Percentiles rank a stretch among this genome's conserved stretches.
These are phyloP conservation scores for Neoascia interrupta DNA, from an alignment of 2,888 invertebrate genomes.

Conservation along the genomic window DNA sequence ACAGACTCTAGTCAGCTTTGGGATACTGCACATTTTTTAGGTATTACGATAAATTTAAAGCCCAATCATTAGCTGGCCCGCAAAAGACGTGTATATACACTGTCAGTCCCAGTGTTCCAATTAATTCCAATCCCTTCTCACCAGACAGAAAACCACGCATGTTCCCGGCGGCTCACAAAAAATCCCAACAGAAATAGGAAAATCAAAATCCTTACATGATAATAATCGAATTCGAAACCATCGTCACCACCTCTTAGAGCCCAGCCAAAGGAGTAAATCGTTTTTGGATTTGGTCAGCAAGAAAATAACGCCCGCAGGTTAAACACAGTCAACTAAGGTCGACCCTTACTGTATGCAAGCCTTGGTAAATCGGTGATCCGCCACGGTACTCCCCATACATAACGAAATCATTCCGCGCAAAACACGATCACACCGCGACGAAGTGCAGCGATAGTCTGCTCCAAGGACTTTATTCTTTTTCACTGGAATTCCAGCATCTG, in stretches of 20 bases:
- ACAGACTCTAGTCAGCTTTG: no score
- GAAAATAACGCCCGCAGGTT: conserved; percentile 42
- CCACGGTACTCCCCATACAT: conserved; percentile 56
- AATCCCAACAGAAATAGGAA: neutral
- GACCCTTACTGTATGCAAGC: conserved; percentile 58
- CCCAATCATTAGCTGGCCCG: no score
- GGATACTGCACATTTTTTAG: no score
- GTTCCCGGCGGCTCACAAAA: conserved; percentile 15
- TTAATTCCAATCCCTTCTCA: no score
- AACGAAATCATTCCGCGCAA: conserved; percentile 60
- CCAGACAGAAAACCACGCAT: conserved; percentile 12
- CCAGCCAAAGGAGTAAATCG: conserved; percentile 1
- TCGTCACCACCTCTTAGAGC: conserved; percentile 48
- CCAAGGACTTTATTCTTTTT: conserved; percentile 12
- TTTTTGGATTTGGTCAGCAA: neutral
- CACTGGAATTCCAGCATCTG: conserved; percentile 52
- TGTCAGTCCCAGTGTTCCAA: no score
- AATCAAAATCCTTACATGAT: conserved; percentile 27
- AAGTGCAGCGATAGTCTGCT: neutral
- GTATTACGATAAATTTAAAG: no score
- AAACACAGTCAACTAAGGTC: conserved; percentile 54
- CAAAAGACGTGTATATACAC: no score
- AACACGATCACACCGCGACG: conserved; percentile 37
- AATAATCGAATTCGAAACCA: conserved; percentile 50
- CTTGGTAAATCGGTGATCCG: conserved; percentile 56